Percentiles rank a stretch among this genome's conserved stretches.
Evolutionary conservation across 2,888 invertebrate genomes (phyloP).

Genomic region (Eubasilissa splendida): DNA sequence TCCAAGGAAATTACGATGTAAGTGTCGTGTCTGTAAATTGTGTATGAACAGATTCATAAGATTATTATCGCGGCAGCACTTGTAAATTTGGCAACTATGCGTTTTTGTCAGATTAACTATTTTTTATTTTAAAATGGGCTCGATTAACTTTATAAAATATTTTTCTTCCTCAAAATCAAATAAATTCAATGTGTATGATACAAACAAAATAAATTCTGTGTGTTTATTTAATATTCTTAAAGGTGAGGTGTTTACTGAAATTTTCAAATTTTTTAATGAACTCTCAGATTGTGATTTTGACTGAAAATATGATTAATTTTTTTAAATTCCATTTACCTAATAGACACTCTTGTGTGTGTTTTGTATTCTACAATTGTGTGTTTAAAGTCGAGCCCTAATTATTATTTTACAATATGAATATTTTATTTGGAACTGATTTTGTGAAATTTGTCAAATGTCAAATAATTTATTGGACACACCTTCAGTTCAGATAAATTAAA

Average conservation of each 20-base stretch:
- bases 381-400: slow-evolving; percentile 11
- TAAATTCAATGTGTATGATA: no score
- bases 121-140: slow-evolving; percentile 23
- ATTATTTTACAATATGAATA: slow-evolving; percentile 12
- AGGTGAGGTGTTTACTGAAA: no score
- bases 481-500: slow-evolving; percentile 8
- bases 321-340: no score
- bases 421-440: slow-evolving; percentile 33
- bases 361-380: background rate
- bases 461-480: slow-evolving; percentile 10
- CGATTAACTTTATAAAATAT: slow-evolving; percentile 6
- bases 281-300: no score
- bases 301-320: no score
- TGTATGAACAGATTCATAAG: slow-evolving; percentile 17
- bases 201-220: no score
- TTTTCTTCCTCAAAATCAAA: background rate
- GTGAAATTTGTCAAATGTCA: slow-evolving; percentile 15
- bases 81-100: background rate
- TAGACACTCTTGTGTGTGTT: no score
- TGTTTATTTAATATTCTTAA: no score
- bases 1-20: slow-evolving; percentile 2
- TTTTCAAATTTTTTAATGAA: no score
- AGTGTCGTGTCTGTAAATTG: slow-evolving; percentile 12
- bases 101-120: slow-evolving; percentile 6
- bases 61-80: slow-evolving; percentile 9